Base-by-base conservation (phyloP, 2,888 invertebrate species). In the Acleris sparsana region DNA sequence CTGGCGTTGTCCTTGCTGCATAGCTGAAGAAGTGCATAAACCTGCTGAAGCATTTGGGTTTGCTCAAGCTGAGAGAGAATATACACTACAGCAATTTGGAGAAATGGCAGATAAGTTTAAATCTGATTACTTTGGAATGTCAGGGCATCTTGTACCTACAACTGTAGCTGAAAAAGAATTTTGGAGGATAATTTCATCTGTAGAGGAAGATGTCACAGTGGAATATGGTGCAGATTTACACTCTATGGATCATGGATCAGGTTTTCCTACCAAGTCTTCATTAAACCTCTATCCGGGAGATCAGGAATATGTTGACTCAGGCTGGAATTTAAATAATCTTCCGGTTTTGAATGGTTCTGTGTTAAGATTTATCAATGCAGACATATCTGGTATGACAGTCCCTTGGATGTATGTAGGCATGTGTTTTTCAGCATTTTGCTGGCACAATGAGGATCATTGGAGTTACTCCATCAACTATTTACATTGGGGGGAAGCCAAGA, bases 331-430 rank as follows among this genome's bases (percentile, higher is more conserved):
- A 71, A 97, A 97, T 85, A 96, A 96, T 80, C 83, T 97, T 70
- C 96, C 96, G 33, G 94, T 96, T 13, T 83, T 95, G 58, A 94
- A 95, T 72, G 94, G 95, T 60, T 95, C 95, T 56, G 95, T 96
- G 0, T 89, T 96, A 62, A 93, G 94, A 74, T 95, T 96, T 83
- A 95, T 97, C 72, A 95, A 95, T 86, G 95, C 94, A 64, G 96
- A 96, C 76, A 96, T 96, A 77, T 96, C 96, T 66, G 96, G 96
- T 55, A 93, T 93, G 93, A 93, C 93, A 77, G 95, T 96, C 7
- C 96, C 96, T 13, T 96, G 96, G 96, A 96, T 96, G 93, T 96
- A 97, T 89, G 96, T 97, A 67, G 96, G 96, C 49, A 97, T 97
- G 96, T 96, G 96, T 77, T 97, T 96, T 86, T 95, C 96, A 60